Evolutionary conservation across 2,113 vertebrate species (phyloP).

Genomic region (Narcine bancroftii): DNA sequence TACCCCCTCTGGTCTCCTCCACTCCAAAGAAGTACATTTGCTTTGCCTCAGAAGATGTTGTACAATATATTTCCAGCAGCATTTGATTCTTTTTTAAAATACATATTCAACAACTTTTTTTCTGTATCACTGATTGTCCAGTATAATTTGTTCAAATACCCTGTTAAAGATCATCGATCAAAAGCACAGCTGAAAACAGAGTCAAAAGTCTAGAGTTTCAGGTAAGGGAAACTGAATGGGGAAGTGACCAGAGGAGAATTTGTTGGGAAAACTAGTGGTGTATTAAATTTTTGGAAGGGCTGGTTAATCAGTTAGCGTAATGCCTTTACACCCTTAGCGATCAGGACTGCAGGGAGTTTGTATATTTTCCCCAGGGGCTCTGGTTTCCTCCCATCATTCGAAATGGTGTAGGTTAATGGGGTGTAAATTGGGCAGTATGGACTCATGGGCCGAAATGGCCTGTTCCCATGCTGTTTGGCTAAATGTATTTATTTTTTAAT

Average conservation of each 20-base stretch:
- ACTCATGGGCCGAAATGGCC: no score
- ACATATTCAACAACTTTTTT: neutral
- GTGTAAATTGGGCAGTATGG: no score
- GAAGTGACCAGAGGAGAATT: neutral
- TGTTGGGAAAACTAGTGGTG: neutral
- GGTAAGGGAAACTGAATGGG: neutral
- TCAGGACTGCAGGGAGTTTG: no score
- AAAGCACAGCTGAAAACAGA: neutral
- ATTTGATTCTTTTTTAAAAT: neutral
- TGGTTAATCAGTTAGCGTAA: no score
- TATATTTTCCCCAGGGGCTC: no score
- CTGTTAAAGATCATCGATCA: neutral
- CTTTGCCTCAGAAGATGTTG: neutral
- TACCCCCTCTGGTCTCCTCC: no score
- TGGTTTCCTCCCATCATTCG: no score
- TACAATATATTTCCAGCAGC: neutral
- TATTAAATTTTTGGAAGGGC: no score
- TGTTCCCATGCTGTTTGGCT: no score
- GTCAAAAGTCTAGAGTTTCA: neutral
- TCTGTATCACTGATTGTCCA: neutral
- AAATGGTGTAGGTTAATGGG: no score
- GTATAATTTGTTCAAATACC: neutral
- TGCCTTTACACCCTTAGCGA: no score
- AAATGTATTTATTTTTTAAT: no score
- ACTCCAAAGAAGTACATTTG: neutral